Evolutionary conservation across 2,113 vertebrate species (phyloP).

Genomic region (Fregata magnificens): DNA sequence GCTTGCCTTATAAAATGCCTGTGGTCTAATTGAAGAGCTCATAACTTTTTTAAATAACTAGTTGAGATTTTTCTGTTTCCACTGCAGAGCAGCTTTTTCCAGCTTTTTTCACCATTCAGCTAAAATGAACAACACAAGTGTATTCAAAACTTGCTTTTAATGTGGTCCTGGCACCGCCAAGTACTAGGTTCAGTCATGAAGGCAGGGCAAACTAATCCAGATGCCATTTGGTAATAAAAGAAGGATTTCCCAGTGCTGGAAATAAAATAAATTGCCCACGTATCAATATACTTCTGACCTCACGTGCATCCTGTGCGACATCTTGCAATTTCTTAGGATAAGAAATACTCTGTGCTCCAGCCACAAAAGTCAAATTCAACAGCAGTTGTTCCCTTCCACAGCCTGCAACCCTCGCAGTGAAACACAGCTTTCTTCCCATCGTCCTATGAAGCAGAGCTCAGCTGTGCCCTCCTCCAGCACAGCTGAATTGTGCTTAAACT

Average conservation of each 20-base stretch:
- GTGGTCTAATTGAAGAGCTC: slow-evolving; percentile 37
- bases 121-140: neutral
- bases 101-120: neutral
- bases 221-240: neutral
- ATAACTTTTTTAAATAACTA: neutral
- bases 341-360: neutral
- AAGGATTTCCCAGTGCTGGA: neutral
- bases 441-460: neutral
- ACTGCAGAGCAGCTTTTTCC: neutral
- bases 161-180: neutral
- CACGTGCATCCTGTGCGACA: neutral
- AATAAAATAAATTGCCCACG: neutral
- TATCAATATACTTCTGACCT: neutral
- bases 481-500: neutral
- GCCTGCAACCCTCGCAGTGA: neutral
- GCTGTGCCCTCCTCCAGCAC: neutral
- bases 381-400: neutral
- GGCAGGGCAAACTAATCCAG: neutral
- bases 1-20: slow-evolving; percentile 16
- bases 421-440: neutral
- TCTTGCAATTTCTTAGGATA: neutral
- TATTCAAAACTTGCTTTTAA: neutral
- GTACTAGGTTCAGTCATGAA: neutral
- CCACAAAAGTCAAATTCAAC: neutral
- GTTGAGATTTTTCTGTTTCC: slow-evolving; percentile 16